Conservation (phyloP, 2,888 invertebrate species). For the Oscheius sp. region DNA sequence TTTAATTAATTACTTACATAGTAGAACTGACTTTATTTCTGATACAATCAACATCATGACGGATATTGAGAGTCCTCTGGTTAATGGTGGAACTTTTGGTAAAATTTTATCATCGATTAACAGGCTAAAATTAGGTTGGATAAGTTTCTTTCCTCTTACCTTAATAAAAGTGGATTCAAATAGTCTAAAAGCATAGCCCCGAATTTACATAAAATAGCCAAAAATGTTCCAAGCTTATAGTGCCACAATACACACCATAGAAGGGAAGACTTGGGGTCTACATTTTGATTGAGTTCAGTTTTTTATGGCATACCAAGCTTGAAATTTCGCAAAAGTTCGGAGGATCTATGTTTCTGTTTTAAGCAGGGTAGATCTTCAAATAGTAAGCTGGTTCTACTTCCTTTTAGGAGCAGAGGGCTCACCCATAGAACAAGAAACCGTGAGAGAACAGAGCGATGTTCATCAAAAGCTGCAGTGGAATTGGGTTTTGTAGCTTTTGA, state of each 20-base stretch:
- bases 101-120: constrained; percentile 13
- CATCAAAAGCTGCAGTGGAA: background rate
- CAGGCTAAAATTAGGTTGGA: constrained; percentile 7
- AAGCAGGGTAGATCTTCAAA: constrained; percentile 23
- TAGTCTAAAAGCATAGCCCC: constrained; percentile 20
- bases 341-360: constrained; percentile 26
- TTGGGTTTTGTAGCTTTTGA: constrained; percentile 17
- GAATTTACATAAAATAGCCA: constrained; percentile 5
- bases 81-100: constrained; percentile 19
- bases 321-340: constrained; percentile 19
- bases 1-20: constrained; percentile 20
- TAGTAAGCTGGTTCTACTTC: constrained; percentile 5
- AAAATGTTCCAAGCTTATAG: background rate
- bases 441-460: constrained; percentile 18
- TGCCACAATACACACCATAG: constrained; percentile 20
- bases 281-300: no score
- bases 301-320: constrained; percentile 9
- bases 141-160: background rate
- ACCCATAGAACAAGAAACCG: constrained; percentile 28
- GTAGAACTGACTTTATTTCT: constrained; percentile 36
- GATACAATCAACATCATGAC: constrained; percentile 40
- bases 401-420: constrained; percentile 6
- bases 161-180: constrained; percentile 26
- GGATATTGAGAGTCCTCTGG: constrained; percentile 31
- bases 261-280: constrained; percentile 2